Percentiles rank a stretch among this genome's conserved stretches.
Conservation (phyloP, 2,113 vertebrate genomes). For the Gallinago media region DNA sequence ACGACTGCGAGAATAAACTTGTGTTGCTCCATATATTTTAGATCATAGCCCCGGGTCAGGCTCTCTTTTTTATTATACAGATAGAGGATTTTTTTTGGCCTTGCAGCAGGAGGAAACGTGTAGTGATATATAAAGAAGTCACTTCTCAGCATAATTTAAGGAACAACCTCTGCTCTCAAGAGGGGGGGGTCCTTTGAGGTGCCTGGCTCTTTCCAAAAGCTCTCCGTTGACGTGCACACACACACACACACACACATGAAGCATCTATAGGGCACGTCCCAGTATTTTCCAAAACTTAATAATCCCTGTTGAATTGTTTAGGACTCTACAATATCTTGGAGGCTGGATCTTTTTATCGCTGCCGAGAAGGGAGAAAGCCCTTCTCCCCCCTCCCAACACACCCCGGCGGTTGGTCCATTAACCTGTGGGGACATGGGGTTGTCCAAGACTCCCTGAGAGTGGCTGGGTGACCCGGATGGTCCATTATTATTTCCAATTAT, state of each 20-base stretch:
- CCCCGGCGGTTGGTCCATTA: rapidly evolving
- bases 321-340: background rate
- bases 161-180: slow-evolving; percentile 1
- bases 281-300: background rate
- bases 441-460: too few relatives aligned
- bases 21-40: slow-evolving; percentile 45
- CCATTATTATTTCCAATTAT: background rate
- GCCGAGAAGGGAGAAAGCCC: background rate
- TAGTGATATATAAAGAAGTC: slow-evolving; percentile 34
- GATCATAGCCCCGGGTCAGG: slow-evolving; percentile 54
- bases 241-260: background rate
- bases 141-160: slow-evolving; percentile 54
- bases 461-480: rapidly evolving
- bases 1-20: slow-evolving; percentile 14
- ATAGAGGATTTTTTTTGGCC: background rate
- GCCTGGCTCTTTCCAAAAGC: background rate
- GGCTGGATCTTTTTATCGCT: background rate
- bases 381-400: background rate
- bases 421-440: background rate
- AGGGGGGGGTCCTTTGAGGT: background rate
- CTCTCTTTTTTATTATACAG: slow-evolving; percentile 7
- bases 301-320: background rate
- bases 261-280: background rate
- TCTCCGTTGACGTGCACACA: background rate
- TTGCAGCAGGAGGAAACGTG: slow-evolving; percentile 46